phyloP scores from a whole-genome alignment of 2,797 vertebrate species.

The Anomalospiza imberbis region DNA sequence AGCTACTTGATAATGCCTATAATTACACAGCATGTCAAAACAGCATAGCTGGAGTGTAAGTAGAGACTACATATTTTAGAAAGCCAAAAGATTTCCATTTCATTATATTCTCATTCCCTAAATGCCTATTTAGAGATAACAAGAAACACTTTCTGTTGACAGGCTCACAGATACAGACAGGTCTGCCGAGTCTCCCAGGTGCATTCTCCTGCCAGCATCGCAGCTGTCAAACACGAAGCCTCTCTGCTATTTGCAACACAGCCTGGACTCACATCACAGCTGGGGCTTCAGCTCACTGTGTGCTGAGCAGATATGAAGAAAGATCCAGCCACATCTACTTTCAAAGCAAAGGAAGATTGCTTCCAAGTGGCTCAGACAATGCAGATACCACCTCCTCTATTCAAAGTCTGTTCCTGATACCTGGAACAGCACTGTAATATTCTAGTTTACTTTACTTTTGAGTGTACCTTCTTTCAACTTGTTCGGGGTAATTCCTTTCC shows the following conservation, averaged over 20 bases:
- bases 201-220: not conserved
- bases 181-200: not conserved
- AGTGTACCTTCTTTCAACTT: not conserved
- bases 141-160: not conserved
- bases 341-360: not conserved
- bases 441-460: not conserved
- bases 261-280: not conserved
- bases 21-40: slow-evolving; percentile 51
- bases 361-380: not conserved
- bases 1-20: slow-evolving; percentile 33
- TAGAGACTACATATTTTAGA: not conserved
- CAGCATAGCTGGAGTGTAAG: not conserved
- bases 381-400: not conserved
- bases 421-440: not conserved
- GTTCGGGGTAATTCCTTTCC: not conserved
- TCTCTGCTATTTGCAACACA: not conserved
- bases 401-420: not conserved
- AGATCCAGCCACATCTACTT: not conserved
- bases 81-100: slow-evolving; percentile 7
- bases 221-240: not conserved
- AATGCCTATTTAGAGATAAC: slow-evolving; percentile 2
- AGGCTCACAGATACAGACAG: not conserved
- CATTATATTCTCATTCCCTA: not conserved
- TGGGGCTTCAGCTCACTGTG: not conserved
- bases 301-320: not conserved